A percentile compares a stretch with the other conserved stretches of the same genome.
Conservation (phyloP, 1,140 invertebrate species). For the Pseudomyrmex dendroicus region DNA sequence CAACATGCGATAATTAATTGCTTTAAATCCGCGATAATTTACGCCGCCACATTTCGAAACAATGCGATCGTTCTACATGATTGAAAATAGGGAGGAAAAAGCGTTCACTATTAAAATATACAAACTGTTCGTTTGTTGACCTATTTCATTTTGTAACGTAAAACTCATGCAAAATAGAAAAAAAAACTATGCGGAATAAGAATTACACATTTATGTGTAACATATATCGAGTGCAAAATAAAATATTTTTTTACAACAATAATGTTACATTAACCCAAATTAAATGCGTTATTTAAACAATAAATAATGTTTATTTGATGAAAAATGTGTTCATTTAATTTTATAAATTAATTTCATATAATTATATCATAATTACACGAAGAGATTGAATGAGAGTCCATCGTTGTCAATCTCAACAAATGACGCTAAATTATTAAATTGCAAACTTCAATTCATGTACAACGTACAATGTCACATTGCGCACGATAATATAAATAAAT, state of each 20-base stretch:
- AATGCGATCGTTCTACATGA: conserved; percentile 33
- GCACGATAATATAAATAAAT: conserved; percentile 29
- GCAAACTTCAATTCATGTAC: conserved; percentile 3
- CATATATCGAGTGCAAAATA: neutral
- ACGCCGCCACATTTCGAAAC: conserved; percentile 44
- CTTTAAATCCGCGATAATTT: conserved; percentile 55
- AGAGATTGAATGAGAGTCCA: neutral
- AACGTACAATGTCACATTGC: neutral
- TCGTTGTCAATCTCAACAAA: conserved; percentile 31
- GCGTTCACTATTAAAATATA: conserved; percentile 18
- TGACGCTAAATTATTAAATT: neutral
- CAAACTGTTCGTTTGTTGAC: neutral
- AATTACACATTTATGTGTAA: neutral
- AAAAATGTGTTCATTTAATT: conserved; percentile 34
- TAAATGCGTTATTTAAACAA: neutral
- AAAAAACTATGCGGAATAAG: neutral
- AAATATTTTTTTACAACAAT: neutral
- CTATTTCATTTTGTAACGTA: conserved; percentile 16
- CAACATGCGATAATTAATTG: conserved; percentile 57
- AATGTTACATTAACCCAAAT: neutral
- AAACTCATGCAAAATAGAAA: neutral
- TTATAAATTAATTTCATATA: conserved; percentile 35
- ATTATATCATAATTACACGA: conserved; percentile 34
- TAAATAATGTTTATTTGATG: conserved; percentile 25
- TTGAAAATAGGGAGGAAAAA: conserved; percentile 32